Percentiles rank a stretch among this genome's conserved stretches.
Evolutionary conservation across 2,888 invertebrate genomes (phyloP).

Genomic region (Pterostichus madidus): DNA sequence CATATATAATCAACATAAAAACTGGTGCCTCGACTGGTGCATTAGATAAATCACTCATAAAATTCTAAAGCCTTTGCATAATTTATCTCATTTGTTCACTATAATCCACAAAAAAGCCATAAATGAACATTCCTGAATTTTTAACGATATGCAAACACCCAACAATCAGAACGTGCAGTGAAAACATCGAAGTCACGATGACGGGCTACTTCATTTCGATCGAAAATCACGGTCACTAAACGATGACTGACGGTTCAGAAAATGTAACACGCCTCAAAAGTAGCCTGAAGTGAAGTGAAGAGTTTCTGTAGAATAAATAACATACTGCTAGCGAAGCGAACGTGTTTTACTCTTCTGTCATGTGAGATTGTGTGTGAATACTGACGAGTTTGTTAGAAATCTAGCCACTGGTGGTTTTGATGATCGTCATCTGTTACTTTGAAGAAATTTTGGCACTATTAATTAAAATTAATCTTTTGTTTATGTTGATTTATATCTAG

Average conservation of each 20-base stretch:
- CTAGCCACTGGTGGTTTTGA: not conserved
- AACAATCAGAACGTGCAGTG: constrained; percentile 44
- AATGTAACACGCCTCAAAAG: constrained; percentile 38
- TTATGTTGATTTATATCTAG: too few species aligned
- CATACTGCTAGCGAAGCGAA: constrained; percentile 17
- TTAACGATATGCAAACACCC: constrained; percentile 39
- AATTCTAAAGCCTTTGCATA: not conserved
- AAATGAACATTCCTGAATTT: constrained; percentile 31
- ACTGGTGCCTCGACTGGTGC: too few species aligned
- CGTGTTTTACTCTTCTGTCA: not conserved
- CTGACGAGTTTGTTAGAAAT: constrained; percentile 16
- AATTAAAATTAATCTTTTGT: not conserved
- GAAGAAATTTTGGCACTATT: not conserved
- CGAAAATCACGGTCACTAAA: constrained; percentile 35
- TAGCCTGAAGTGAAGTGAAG: constrained; percentile 17
- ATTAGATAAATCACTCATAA: too few species aligned
- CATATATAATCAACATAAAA: too few species aligned
- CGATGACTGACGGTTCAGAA: constrained; percentile 28
- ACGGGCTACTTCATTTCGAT: constrained; percentile 28
- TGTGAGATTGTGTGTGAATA: constrained; percentile 26
- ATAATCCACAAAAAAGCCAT: constrained; percentile 29
- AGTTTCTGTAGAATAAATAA: constrained; percentile 27
- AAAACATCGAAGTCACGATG: constrained; percentile 38
- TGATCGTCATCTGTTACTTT: constrained; percentile 18
- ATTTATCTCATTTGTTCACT: constrained; percentile 13